These are phyloP conservation scores for Pelusios castaneus DNA, from an alignment of 2,113 vertebrate genomes.

Conservation along the genomic window DNA sequence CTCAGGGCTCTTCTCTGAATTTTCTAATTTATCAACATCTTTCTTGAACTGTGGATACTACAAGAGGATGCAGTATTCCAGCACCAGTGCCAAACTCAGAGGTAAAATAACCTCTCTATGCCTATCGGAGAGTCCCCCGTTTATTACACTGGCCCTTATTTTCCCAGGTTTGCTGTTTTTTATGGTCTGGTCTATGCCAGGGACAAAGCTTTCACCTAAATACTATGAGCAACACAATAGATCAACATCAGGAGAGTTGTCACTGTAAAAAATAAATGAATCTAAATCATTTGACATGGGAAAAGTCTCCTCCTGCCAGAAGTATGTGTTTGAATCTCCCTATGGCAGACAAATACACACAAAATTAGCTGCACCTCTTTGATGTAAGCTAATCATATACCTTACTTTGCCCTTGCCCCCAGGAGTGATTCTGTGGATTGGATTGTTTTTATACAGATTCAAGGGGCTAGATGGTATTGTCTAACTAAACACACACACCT, in stretches of 20 bases:
- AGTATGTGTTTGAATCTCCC: background rate
- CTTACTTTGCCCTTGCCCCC: background rate
- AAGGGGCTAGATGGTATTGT: background rate
- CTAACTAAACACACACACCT: background rate
- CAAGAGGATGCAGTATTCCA: no score
- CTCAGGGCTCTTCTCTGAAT: no score
- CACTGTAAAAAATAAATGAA: background rate
- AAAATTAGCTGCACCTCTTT: background rate
- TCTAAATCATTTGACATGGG: fast-evolving
- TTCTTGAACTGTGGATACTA: background rate
- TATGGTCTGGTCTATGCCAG: background rate
- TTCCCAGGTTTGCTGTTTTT: background rate
- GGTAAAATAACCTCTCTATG: background rate
- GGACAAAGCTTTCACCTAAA: background rate
- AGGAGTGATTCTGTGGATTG: background rate
- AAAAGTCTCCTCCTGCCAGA: fast-evolving
- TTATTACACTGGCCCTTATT: background rate
- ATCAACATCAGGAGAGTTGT: background rate
- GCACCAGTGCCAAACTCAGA: background rate
- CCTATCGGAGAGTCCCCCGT: background rate
- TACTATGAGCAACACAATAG: fast-evolving
- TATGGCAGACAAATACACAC: fast-evolving
- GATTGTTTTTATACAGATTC: background rate
- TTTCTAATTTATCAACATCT: no score
- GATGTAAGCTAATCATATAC: background rate